These are phyloP conservation scores for Aspiorhynchus laticeps DNA, from an alignment of 2,113 vertebrate genomes.

Conservation along the genomic window DNA sequence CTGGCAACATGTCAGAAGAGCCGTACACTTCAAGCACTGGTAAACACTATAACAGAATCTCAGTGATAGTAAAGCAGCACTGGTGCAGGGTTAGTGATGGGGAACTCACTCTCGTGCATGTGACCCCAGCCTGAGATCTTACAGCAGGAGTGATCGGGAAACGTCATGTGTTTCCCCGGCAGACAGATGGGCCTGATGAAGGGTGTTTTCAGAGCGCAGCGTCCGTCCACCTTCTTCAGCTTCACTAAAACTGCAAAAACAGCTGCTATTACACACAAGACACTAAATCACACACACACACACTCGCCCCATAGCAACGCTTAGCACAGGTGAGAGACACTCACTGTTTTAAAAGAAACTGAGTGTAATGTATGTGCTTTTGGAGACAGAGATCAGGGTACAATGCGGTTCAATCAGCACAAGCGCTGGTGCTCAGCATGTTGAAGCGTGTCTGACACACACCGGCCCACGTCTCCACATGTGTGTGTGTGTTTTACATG, in stretches of 20 bases:
- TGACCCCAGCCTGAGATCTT: slow-evolving; percentile 93
- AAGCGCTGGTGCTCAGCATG: background rate
- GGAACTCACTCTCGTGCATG: slow-evolving; percentile 82
- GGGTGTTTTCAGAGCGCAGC: slow-evolving; percentile 82
- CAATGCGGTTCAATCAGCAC: background rate
- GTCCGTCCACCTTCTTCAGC: slow-evolving; percentile 84
- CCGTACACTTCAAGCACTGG: too few relatives aligned
- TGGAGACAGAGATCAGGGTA: too few relatives aligned
- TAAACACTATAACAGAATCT: too few relatives aligned
- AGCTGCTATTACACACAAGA: slow-evolving; percentile 24
- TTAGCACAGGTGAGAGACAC: background rate
- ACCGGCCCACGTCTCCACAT: background rate
- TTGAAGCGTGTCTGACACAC: background rate
- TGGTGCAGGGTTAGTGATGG: too few relatives aligned
- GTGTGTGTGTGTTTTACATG: background rate
- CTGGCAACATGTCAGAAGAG: too few relatives aligned
- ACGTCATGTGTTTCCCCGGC: slow-evolving; percentile 74
- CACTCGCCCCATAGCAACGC: background rate
- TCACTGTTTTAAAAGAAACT: background rate
- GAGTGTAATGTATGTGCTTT: background rate
- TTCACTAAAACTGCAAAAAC: slow-evolving; percentile 83
- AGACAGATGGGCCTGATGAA: slow-evolving; percentile 92
- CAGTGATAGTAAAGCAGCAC: too few relatives aligned
- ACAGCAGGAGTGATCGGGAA: slow-evolving; percentile 81
- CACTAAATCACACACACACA: too few relatives aligned